A percentile compares a stretch with the other conserved stretches of the same genome.
Conservation (phyloP, 2,113 vertebrate genomes). For the Atrichornis clamosus region DNA sequence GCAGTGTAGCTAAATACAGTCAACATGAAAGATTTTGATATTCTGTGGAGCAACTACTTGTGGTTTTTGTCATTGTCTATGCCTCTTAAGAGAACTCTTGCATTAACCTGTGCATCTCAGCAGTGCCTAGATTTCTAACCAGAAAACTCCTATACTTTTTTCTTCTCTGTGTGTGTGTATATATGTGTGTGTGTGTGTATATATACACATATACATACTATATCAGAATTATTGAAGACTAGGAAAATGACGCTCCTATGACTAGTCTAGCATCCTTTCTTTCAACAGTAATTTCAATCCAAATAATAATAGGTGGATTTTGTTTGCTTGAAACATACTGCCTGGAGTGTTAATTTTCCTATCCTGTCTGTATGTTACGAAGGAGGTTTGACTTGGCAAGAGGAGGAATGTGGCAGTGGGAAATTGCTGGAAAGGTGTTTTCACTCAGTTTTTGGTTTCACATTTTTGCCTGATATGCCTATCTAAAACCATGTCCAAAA, state of each 20-base stretch:
- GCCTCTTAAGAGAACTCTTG: not conserved
- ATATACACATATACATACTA: not conserved
- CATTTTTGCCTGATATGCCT: not conserved
- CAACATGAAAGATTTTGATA: not conserved
- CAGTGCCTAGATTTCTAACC: not conserved
- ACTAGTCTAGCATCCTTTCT: not conserved
- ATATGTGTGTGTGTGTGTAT: accelerated
- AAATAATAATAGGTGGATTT: not conserved
- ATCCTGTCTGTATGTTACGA: not conserved
- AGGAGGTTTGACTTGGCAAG: not conserved
- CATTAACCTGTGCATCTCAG: not conserved
- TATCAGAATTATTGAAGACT: not conserved
- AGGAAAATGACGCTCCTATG: not conserved
- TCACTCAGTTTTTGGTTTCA: not conserved
- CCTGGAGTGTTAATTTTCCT: not conserved
- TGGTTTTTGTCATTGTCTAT: not conserved
- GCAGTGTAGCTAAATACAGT: not conserved
- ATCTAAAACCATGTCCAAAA: not conserved
- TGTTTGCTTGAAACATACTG: not conserved
- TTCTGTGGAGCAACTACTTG: not conserved
- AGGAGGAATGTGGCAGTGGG: not conserved
- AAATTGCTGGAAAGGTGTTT: not conserved
- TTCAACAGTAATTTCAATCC: not conserved
- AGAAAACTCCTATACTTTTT: not conserved
- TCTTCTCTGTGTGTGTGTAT: accelerated